These are phyloP conservation scores for Diogma glabrata DNA, from an alignment of 2,888 invertebrate species.

Conservation along the genomic window DNA sequence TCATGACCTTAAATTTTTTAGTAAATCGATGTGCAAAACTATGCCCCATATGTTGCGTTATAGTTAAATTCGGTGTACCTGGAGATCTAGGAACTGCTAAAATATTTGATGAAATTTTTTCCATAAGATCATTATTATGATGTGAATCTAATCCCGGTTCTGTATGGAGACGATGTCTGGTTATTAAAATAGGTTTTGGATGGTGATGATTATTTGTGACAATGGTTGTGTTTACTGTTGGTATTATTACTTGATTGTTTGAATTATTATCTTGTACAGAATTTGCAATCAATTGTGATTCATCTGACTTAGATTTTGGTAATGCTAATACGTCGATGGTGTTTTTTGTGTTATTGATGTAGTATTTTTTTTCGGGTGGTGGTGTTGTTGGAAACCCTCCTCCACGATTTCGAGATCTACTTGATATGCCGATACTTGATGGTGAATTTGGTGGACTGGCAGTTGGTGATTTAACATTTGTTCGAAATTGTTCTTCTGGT, in stretches of 20 bases:
- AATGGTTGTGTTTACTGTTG: conserved; percentile 25
- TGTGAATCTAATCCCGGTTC: conserved; percentile 27
- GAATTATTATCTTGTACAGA: conserved; percentile 37
- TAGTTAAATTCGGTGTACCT: conserved; percentile 69
- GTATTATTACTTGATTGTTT: conserved; percentile 25
- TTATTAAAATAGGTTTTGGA: conserved; percentile 15
- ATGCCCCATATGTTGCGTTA: conserved; percentile 73
- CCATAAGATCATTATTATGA: conserved; percentile 20
- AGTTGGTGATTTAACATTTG: conserved; percentile 31
- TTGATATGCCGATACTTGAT: conserved; percentile 7
- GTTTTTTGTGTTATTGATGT: conserved; percentile 32
- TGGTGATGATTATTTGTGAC: neutral
- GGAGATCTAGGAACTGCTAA: conserved; percentile 49
- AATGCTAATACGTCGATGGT: conserved; percentile 44
- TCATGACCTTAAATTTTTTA: conserved; percentile 78
- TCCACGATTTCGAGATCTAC: conserved; percentile 18
- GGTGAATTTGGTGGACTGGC: conserved; percentile 37
- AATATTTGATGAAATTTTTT: conserved; percentile 27
- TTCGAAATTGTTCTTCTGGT: conserved; percentile 26
- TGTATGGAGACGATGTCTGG: conserved; percentile 32
- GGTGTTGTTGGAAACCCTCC: conserved; percentile 60
- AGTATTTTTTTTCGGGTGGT: conserved; percentile 64
- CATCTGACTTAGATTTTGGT: conserved; percentile 85
- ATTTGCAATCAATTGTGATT: conserved; percentile 60
- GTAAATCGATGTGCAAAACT: conserved; percentile 83